These are phyloP conservation scores for Maylandia zebra DNA, from an alignment of 2,113 vertebrate genomes.

Conservation along the genomic window DNA sequence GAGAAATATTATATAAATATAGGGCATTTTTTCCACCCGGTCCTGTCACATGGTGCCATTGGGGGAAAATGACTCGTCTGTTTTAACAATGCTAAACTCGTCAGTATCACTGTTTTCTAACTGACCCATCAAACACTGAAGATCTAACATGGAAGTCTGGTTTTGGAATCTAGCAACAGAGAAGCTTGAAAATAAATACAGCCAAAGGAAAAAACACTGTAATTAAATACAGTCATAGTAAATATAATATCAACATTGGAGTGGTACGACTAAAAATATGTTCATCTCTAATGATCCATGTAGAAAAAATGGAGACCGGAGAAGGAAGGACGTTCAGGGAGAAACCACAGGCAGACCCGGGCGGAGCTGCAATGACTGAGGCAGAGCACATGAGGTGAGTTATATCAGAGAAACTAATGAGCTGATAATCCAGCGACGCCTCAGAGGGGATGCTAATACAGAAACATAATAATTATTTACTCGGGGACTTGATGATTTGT, in stretches of 20 bases:
- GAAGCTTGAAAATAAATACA: background rate
- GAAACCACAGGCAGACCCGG: background rate
- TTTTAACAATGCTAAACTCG: background rate
- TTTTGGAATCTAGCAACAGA: background rate
- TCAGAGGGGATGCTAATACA: background rate
- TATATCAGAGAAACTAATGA: background rate
- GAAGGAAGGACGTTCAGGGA: background rate
- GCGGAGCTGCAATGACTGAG: background rate
- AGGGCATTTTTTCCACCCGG: background rate
- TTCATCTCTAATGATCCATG: accelerated
- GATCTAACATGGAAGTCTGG: background rate
- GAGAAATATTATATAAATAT: background rate
- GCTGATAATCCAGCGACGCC: too few relatives aligned
- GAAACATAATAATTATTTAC: background rate
- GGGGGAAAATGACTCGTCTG: background rate
- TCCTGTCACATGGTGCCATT: background rate
- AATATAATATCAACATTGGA: accelerated
- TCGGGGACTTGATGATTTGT: background rate
- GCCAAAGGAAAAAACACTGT: background rate
- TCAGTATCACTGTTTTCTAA: background rate
- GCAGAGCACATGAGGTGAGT: constrained; percentile 23
- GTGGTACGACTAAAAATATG: background rate
- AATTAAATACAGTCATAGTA: background rate
- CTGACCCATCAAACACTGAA: background rate
- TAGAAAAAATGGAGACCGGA: constrained; percentile 1